Evolutionary conservation across 2,888 invertebrate genomes (phyloP), one percentile per base, ranked within the genome.

Genomic region (Chrysomela aeneicollis): DNA sequence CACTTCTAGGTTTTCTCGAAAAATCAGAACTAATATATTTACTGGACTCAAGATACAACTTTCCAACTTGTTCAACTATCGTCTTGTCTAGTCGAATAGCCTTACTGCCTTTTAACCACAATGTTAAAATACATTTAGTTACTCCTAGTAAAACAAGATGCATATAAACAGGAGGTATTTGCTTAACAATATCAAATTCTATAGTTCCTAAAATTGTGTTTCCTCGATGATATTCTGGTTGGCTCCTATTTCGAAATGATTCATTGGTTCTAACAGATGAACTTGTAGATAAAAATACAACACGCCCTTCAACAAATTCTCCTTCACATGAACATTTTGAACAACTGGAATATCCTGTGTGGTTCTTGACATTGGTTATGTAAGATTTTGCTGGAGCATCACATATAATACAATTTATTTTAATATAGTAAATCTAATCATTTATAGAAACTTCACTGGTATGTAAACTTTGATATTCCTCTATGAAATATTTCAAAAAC

Each of bases 271-370:
- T 6, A 26, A 26, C 4, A 30, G 1, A 1, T 30, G 30, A 52
- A 30, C 10, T 30, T 2, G 30, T 52, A 1, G 30, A 52, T 26
- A 52, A 52, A 12, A 26, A 26, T 5, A 52, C 52, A 22, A 52
- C 52, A 6, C 30, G 1, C 12, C 17, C 1, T 52, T 52, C 52
- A 12, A 52, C 26, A 52, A 17, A 53, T 5, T 53, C 32, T 18
- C 32, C 53, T 53, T 53, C 53, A 32, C 53, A 53, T 8, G 10
- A 8, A 52, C 52, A 52, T 26, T 52, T 52, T 8, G 52, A 52
- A 26, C 30, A 52, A 8, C 26, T 10, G 10, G n/a, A 32, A 53
- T 53, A 53, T 18, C 32, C 32, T 15, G 53, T 19, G 18, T 53
- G 53, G 12, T 53, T 18, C 12, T 53, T 53, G n/a, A 18, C 12